A percentile compares a stretch with the other conserved stretches of the same genome.
Conservation (phyloP, 2,113 vertebrate species). For the Forbesichthys papilliferus region DNA sequence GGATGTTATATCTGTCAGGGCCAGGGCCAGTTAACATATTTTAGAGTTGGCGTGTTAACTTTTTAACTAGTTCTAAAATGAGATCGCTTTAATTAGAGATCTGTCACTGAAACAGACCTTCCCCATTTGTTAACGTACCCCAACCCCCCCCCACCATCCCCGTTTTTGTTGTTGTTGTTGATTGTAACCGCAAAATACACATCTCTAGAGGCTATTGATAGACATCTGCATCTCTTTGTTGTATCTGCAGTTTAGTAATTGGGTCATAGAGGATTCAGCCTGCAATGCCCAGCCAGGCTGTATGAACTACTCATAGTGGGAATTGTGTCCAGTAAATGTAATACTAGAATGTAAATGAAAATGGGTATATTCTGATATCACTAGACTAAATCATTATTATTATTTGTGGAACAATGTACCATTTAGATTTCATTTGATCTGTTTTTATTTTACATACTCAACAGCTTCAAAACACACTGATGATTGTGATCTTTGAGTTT, state of each 20-base stretch:
- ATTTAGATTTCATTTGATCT: no score
- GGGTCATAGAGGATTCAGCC: slow-evolving; percentile 64
- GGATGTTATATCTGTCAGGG: background rate
- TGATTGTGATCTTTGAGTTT: no score
- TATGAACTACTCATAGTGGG: slow-evolving; percentile 21
- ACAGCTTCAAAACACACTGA: no score
- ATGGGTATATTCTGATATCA: slow-evolving; percentile 2
- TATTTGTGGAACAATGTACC: no score
- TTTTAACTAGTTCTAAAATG: background rate
- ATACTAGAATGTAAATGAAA: slow-evolving; percentile 23
- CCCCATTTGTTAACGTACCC: slow-evolving; percentile 13
- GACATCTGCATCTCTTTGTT: slow-evolving; percentile 71
- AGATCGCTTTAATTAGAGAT: background rate
- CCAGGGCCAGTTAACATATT: background rate
- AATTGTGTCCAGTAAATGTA: slow-evolving; percentile 19
- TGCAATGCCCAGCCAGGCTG: slow-evolving; percentile 14
- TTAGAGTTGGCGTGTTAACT: background rate
- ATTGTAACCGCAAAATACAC: slow-evolving; percentile 33
- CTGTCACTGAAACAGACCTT: background rate
- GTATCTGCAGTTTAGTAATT: slow-evolving; percentile 61
- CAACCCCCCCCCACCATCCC: no score
- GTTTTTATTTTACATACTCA: no score
- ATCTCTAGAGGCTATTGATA: slow-evolving; percentile 43
- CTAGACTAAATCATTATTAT: background rate
- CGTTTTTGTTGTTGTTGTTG: slow-evolving; percentile 24